Percentiles rank a stretch among this genome's conserved stretches.
Conservation (phyloP, 1,140 invertebrate species). For the Gerris buenoi region DNA sequence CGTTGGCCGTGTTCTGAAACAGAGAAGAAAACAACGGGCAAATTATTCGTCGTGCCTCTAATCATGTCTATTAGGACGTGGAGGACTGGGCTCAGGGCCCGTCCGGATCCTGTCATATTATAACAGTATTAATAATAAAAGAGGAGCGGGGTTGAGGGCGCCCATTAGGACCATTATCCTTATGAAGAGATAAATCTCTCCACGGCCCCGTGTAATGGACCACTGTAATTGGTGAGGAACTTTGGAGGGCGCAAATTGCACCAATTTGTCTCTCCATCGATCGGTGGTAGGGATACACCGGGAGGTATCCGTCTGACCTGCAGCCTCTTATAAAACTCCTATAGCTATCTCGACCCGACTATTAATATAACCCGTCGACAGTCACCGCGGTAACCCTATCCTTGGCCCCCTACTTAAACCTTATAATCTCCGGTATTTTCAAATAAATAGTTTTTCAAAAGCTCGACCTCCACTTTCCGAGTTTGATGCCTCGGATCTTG, state of each 20-base stretch:
- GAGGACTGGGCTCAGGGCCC: too few relatives aligned
- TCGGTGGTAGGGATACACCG: too few relatives aligned
- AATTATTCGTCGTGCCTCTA: neutral
- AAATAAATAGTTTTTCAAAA: too few relatives aligned
- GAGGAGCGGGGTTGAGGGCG: neutral
- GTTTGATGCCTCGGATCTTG: too few relatives aligned
- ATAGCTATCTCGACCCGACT: too few relatives aligned
- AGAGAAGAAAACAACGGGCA: neutral
- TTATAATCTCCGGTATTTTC: too few relatives aligned
- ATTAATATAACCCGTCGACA: too few relatives aligned
- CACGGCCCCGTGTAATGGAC: neutral
- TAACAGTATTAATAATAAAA: constrained; percentile 5
- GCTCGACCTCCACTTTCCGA: too few relatives aligned
- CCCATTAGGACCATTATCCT: neutral
- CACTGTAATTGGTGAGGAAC: neutral
- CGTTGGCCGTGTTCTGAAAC: neutral
- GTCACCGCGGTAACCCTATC: too few relatives aligned
- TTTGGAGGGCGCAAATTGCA: neutral
- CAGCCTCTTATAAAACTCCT: too few relatives aligned
- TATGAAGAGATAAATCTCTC: constrained; percentile 5
- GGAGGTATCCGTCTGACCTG: too few relatives aligned
- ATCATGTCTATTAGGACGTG: neutral
- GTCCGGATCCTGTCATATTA: constrained; percentile 3
- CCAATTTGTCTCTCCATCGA: neutral
- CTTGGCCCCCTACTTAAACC: too few relatives aligned